These are phyloP conservation scores for Manis pentadactyla DNA, from an alignment of 2,797 vertebrate species.

Conservation along the genomic window DNA sequence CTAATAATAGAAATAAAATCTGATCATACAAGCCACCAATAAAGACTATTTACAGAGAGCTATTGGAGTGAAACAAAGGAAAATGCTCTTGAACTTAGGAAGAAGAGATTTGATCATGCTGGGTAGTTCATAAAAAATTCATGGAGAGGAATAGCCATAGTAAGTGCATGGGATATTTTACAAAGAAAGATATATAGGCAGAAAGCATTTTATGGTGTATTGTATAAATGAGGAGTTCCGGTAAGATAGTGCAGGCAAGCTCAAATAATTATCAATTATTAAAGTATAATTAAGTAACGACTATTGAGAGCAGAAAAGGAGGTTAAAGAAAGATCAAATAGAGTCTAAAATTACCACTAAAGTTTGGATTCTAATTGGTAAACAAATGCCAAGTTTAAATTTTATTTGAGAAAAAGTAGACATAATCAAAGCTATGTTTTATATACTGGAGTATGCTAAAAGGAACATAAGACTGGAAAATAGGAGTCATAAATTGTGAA, in stretches of 20 bases:
- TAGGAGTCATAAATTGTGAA: not conserved
- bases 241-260: not conserved
- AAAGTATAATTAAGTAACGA: not conserved
- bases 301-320: not conserved
- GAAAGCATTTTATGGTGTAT: not conserved
- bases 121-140: not conserved
- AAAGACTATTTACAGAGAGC: not conserved
- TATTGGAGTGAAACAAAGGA: not conserved
- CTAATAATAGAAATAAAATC: not conserved
- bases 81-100: not conserved
- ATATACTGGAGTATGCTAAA: not conserved
- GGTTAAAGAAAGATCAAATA: not conserved
- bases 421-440: not conserved
- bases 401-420: not conserved
- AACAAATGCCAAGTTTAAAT: slow-evolving; percentile 4
- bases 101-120: not conserved
- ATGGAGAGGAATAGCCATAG: not conserved
- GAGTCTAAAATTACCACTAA: not conserved
- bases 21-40: not conserved
- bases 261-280: not conserved
- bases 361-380: not conserved
- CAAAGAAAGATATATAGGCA: not conserved
- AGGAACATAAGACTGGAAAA: not conserved
- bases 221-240: not conserved
- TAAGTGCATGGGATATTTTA: not conserved